Evolutionary conservation across 2,888 invertebrate species (phyloP).

Genomic region (Empis stercorea): DNA sequence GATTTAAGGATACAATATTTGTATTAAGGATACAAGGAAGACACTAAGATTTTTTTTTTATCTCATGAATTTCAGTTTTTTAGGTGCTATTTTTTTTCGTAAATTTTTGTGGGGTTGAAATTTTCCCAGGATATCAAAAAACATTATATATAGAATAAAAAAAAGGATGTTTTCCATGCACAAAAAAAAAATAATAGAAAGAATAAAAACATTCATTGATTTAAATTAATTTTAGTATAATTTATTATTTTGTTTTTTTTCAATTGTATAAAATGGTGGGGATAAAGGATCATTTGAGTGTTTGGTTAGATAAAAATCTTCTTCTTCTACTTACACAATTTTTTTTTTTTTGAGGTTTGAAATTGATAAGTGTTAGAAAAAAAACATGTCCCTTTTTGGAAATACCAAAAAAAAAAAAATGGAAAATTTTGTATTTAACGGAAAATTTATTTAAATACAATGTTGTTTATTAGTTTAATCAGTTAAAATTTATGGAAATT

Average conservation of each 20-base stretch:
- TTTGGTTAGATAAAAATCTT: too few species aligned
- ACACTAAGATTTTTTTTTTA: not conserved
- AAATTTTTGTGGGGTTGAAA: slow-evolving; percentile 6
- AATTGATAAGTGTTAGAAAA: not conserved
- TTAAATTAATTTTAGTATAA: slow-evolving; percentile 14
- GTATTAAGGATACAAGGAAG: not conserved
- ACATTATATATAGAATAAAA: not conserved
- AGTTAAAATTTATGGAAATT: too few species aligned
- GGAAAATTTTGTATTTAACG: slow-evolving; percentile 11
- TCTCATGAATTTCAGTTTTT: not conserved
- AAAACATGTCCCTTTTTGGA: not conserved
- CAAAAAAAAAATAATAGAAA: not conserved
- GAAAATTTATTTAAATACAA: slow-evolving; percentile 13
- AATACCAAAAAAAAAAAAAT: not conserved
- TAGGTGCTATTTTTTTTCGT: not conserved
- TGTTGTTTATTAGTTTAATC: not conserved
- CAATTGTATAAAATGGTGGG: too few species aligned
- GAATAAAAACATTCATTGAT: slow-evolving; percentile 9
- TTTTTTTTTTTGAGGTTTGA: slow-evolving; percentile 4
- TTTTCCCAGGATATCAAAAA: slow-evolving; percentile 13
- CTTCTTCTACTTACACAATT: too few species aligned
- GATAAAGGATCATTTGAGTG: too few species aligned
- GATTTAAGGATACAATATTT: not conserved
- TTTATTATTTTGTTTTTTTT: slow-evolving; percentile 11
- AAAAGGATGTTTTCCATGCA: slow-evolving; percentile 1